A percentile compares a stretch with the other conserved stretches of the same genome.
These are phyloP conservation scores for Enteromius unitaeniatus DNA, from an alignment of 2,797 vertebrate species.

Conservation along the genomic window DNA sequence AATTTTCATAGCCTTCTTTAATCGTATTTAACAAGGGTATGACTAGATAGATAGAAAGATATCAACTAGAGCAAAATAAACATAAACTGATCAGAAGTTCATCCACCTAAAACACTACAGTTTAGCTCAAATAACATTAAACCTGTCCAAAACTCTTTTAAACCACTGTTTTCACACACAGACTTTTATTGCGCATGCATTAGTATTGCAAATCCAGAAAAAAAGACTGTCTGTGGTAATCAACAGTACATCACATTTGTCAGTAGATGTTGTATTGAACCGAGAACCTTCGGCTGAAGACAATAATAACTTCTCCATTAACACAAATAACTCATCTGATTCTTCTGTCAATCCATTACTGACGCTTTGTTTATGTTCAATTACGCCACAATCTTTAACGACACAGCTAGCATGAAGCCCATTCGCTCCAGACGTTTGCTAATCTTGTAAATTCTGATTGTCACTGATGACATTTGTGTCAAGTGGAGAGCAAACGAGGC, in stretches of 20 bases:
- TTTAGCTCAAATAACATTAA: neutral
- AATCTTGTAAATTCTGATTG: slow-evolving; percentile 57
- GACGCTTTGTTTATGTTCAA: slow-evolving; percentile 9
- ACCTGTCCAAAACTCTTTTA: neutral
- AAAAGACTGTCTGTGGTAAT: neutral
- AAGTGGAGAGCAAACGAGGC: slow-evolving; percentile 58
- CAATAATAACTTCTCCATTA: slow-evolving; percentile 19
- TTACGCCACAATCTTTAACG: neutral
- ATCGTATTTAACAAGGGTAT: too few species aligned
- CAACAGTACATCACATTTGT: neutral
- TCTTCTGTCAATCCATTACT: slow-evolving; percentile 30
- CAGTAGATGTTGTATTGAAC: neutral
- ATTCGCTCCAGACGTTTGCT: slow-evolving; percentile 26
- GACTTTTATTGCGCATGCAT: neutral
- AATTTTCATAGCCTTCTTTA: too few species aligned
- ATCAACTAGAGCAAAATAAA: too few species aligned
- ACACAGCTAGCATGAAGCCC: neutral
- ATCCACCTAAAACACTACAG: neutral
- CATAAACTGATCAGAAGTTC: neutral
- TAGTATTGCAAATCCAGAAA: neutral
- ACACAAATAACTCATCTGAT: neutral
- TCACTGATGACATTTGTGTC: slow-evolving; percentile 64
- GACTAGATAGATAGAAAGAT: neutral
- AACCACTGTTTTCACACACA: too few species aligned
- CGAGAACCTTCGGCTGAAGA: neutral